phyloP scores from a whole-genome alignment of 2,888 invertebrate species.

The Iphiclides podalirius region DNA sequence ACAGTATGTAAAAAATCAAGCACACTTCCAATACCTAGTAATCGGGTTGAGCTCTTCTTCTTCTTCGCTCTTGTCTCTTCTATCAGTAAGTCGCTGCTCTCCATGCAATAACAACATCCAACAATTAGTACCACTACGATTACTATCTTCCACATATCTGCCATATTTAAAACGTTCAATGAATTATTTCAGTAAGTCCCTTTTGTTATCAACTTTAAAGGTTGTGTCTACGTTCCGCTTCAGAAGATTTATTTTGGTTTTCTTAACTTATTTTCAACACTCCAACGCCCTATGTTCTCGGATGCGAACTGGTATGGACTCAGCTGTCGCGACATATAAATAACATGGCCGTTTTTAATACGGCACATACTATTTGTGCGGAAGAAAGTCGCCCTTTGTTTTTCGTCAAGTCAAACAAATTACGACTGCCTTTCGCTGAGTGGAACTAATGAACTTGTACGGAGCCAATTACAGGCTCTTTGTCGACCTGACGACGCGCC shows the following conservation, averaged over 20 bases:
- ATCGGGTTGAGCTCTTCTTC: conserved; percentile 52
- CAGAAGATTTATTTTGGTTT: too few species aligned
- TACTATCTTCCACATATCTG: conserved; percentile 44
- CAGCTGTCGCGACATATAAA: conserved; percentile 21
- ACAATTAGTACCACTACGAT: conserved; percentile 46
- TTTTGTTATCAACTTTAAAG: too few species aligned
- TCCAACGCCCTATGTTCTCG: neutral
- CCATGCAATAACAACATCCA: conserved; percentile 59
- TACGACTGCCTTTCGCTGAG: conserved; percentile 53
- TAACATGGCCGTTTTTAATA: conserved; percentile 30
- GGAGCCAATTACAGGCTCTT: conserved; percentile 56
- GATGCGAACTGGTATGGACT: neutral
- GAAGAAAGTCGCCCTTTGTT: conserved; percentile 69
- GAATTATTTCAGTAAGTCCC: too few species aligned
- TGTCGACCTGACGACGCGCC: conserved; percentile 47
- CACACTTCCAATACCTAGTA: conserved; percentile 47
- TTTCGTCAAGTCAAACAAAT: conserved; percentile 60
- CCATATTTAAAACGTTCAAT: neutral
- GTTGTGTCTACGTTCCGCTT: too few species aligned
- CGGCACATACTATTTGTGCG: conserved; percentile 46
- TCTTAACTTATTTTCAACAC: neutral
- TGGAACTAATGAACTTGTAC: conserved; percentile 65
- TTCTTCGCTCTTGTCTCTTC: conserved; percentile 65
- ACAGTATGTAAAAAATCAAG: too few species aligned
- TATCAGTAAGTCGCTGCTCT: conserved; percentile 43